Conservation (phyloP, 2,797 vertebrate species). For the Sitta carolinensis region DNA sequence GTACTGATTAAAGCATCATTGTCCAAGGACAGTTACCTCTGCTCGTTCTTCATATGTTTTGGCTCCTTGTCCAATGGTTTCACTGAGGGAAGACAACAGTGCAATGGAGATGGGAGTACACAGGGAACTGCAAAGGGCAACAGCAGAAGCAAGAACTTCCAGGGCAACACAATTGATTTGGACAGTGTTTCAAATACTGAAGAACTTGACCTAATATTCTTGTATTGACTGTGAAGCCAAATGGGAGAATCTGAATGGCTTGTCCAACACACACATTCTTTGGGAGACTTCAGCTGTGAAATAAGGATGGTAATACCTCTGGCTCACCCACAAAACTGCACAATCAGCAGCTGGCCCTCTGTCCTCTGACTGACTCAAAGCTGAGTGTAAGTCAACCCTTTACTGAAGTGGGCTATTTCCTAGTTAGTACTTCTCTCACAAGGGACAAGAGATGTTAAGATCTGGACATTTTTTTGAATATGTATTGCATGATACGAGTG, state of each 20-base stretch:
- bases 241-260: background rate
- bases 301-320: background rate
- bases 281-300: background rate
- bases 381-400: background rate
- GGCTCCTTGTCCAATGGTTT: background rate
- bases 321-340: background rate
- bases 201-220: background rate
- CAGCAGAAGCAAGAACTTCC: background rate
- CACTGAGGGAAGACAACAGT: background rate
- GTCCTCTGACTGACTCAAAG: background rate
- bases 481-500: background rate
- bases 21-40: background rate
- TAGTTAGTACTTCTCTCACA: background rate
- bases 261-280: background rate
- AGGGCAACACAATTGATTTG: background rate
- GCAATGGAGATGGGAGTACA: background rate
- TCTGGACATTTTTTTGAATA: background rate
- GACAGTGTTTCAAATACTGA: background rate
- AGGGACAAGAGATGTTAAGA: background rate
- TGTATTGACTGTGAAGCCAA: background rate
- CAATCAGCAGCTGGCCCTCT: background rate
- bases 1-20: background rate
- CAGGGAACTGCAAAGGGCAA: background rate
- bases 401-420: background rate
- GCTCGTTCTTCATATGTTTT: background rate